phyloP scores from a whole-genome alignment of 2,113 vertebrate genomes.

The Chitala chitala region DNA sequence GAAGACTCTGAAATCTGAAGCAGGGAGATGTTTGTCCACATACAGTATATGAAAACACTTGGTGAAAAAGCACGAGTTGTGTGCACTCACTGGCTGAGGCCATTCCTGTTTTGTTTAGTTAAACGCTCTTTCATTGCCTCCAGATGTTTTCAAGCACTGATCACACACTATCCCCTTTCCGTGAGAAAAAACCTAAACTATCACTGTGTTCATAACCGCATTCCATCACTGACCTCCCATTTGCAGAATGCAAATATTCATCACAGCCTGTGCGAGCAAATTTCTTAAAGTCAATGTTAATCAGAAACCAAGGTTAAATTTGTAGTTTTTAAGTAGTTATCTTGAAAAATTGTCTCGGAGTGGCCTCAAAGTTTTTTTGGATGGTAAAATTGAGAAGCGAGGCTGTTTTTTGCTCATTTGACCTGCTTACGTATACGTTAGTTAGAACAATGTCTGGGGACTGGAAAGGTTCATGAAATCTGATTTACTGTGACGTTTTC shows the following conservation, averaged over 20 bases:
- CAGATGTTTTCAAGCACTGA: conserved; percentile 72
- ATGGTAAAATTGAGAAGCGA: not conserved
- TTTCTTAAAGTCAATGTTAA: conserved; percentile 33
- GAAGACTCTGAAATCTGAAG: conserved; percentile 45
- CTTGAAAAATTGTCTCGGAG: not conserved
- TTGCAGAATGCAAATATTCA: conserved; percentile 27
- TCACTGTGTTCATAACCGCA: conserved; percentile 62
- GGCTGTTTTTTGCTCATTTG: not conserved
- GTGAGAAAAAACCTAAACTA: conserved; percentile 63
- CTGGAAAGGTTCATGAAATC: not conserved
- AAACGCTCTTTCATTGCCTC: conserved; percentile 71
- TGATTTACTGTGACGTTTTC: not conserved
- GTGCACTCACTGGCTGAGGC: conserved; percentile 58
- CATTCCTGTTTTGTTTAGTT: conserved; percentile 62
- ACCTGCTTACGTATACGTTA: not conserved
- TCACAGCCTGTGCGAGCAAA: conserved; percentile 23
- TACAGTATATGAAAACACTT: conserved; percentile 49
- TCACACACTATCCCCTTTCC: conserved; percentile 51
- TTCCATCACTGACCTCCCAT: conserved; percentile 59
- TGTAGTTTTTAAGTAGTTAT: conserved; percentile 29
- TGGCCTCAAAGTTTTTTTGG: too few relatives aligned
- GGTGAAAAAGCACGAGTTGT: conserved; percentile 57
- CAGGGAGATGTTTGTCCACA: conserved; percentile 68
- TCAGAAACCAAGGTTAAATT: conserved; percentile 25
- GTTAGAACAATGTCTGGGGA: not conserved